These are phyloP conservation scores for Microchrysa polita DNA, from an alignment of 2,888 invertebrate genomes.

Conservation along the genomic window DNA sequence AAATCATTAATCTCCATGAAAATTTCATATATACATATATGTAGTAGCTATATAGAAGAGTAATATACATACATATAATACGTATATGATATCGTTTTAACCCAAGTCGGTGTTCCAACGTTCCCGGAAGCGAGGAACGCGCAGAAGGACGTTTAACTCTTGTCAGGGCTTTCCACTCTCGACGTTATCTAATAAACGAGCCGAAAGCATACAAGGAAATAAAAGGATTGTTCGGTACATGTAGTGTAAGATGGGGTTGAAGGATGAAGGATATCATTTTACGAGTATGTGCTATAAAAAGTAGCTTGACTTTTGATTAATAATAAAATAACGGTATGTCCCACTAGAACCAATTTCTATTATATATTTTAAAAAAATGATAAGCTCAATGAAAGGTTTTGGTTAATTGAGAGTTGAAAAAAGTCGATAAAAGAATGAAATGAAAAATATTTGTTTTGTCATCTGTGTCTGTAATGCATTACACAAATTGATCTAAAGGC, in stretches of 20 bases:
- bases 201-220: not conserved
- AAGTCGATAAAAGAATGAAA: too few species aligned
- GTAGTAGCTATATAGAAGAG: not conserved
- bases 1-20: slow-evolving; percentile 49
- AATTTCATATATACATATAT: slow-evolving; percentile 8
- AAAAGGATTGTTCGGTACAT: not conserved
- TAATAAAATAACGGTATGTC: too few species aligned
- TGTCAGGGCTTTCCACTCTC: not conserved
- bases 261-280: not conserved
- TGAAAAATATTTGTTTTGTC: too few species aligned
- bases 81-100: too few species aligned
- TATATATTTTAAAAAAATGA: too few species aligned
- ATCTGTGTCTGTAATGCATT: too few species aligned
- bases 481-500: too few species aligned
- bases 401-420: too few species aligned
- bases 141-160: not conserved
- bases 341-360: too few species aligned
- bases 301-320: not conserved
- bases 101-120: too few species aligned
- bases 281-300: slow-evolving; percentile 7
- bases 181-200: slow-evolving; percentile 6
- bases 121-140: too few species aligned
- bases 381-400: too few species aligned
- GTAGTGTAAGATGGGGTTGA: not conserved
- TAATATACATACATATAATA: not conserved